Base-by-base conservation (phyloP, 2,888 invertebrate genomes). In the Seira ritae region DNA sequence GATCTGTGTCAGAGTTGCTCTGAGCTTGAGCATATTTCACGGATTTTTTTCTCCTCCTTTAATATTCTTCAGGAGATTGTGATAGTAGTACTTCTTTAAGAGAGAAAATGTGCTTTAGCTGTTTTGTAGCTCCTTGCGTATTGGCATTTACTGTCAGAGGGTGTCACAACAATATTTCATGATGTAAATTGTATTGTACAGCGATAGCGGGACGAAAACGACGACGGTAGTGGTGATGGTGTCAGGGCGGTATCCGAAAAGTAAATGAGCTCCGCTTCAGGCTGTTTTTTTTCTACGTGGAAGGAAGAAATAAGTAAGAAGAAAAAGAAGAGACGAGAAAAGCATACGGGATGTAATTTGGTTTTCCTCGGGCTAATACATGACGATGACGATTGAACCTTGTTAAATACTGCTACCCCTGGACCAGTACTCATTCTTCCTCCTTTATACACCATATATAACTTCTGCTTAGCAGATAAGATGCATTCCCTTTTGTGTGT, bases 271-370 rank as follows among this genome's bases (percentile, higher is more conserved):
- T 71, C 15, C 66, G 74, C 74, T 80, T 19, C 20, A 24, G 66
- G 75, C 80, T 37, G 55, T 81, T 69, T 70, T 81, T 69, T 70
- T 46, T 24, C 24, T 17, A 37, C 68, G 60, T 50, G 50, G 8
- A 1, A 50, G 15, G 24, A 70, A 42, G 15, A 46, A 20, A 17
- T 77, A 62, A 15, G n/a, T 15, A 60, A 69, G 37, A 67, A 77
- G 42, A 79, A 50, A 50, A 69, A 62, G 37, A 19, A 50, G 37
- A 50, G 20, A 71, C 68, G 80, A 3, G 50, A 76, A 72, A 76
- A 82, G 83, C 80, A 80, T 74, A 86, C 80, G 84, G 85, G 86
- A 84, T 83, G 87, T 87, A 87, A 87, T 87, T 86, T 86, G 85
- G 86, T 87, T 86, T 50, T 87, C 83, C 74, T 70, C 66, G 74